Evolutionary conservation across 2,888 invertebrate genomes (phyloP).

Genomic region (Dryadula phaetusa): DNA sequence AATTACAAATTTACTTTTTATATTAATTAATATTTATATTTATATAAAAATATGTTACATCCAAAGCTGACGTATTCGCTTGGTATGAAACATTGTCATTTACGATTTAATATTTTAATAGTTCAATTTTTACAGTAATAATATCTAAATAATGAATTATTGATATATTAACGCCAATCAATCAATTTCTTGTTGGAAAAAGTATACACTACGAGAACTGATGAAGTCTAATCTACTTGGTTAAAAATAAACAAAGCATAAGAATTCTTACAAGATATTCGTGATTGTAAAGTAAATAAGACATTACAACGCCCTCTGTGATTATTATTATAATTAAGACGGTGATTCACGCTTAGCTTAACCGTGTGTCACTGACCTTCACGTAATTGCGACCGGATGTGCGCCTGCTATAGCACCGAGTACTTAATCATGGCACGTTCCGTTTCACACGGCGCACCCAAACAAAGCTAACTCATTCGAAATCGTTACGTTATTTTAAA

Average conservation of each 20-base stretch:
- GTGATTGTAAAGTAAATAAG: constrained; percentile 35
- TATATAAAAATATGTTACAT: neutral
- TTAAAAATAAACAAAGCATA: constrained; percentile 27
- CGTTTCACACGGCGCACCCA: constrained; percentile 59
- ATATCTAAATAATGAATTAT: too few species aligned
- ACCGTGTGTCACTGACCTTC: constrained; percentile 74
- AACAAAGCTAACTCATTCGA: constrained; percentile 47
- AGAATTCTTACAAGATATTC: constrained; percentile 34
- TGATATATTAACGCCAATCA: neutral
- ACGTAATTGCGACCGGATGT: constrained; percentile 66
- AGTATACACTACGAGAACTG: neutral
- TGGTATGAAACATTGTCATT: neutral
- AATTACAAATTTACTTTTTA: constrained; percentile 40
- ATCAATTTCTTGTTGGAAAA: neutral
- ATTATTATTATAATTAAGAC: constrained; percentile 59
- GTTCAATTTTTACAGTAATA: neutral
- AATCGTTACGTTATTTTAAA: constrained; percentile 41
- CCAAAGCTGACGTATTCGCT: neutral
- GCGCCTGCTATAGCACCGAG: constrained; percentile 55
- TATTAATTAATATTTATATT: neutral
- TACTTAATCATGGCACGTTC: constrained; percentile 61
- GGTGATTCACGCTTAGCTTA: constrained; percentile 61
- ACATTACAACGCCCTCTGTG: constrained; percentile 3
- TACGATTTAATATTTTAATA: neutral
- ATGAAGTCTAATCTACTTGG: constrained; percentile 19